Percentiles rank a stretch among this genome's conserved stretches.
Evolutionary conservation across 2,113 vertebrate species (phyloP).

Genomic region (Tetrao urogallus): DNA sequence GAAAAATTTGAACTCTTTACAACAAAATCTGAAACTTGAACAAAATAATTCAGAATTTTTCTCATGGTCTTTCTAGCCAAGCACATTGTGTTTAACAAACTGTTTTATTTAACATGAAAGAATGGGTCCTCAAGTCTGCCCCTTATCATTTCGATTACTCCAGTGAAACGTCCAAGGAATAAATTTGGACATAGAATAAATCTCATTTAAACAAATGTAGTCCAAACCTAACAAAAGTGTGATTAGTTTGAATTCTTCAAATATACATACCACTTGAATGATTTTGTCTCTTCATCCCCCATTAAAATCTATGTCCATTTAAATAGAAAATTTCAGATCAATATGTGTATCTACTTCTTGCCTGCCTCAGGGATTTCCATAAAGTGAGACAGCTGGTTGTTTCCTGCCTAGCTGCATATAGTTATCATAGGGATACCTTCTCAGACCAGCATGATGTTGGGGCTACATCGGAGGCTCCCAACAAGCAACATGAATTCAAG

Average conservation of each 20-base stretch:
- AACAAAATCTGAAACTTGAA: not conserved
- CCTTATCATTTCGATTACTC: not conserved
- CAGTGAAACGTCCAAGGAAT: not conserved
- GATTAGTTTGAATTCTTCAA: not conserved
- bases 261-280: not conserved
- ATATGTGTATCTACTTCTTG: not conserved
- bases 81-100: not conserved
- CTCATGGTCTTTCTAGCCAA: not conserved
- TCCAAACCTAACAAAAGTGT: not conserved
- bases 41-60: not conserved
- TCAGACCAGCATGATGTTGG: not conserved
- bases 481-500: rapidly evolving
- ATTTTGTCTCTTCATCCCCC: not conserved
- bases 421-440: not conserved
- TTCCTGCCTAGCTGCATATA: not conserved
- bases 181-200: not conserved
- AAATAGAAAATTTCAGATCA: not conserved
- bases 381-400: not conserved
- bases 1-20: not conserved
- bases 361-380: not conserved
- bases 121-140: not conserved
- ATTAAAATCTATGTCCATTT: not conserved
- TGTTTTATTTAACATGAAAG: not conserved
- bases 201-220: not conserved
- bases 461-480: not conserved